Evolutionary conservation across 1,140 invertebrate species (phyloP).

Genomic region (Drosophila aff.): DNA sequence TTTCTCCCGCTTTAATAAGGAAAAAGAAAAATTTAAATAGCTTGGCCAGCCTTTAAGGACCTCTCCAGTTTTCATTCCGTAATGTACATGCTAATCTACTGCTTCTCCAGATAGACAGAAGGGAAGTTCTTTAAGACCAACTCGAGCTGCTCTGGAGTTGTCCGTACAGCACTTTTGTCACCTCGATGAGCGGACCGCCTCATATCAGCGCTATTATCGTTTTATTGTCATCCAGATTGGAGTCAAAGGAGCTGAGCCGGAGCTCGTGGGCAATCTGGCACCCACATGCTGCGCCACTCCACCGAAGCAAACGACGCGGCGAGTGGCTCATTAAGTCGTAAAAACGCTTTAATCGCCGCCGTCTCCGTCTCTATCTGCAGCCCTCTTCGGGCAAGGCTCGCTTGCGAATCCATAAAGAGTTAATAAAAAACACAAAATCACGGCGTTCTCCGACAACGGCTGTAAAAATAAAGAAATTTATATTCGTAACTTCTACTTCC

Average conservation of each 20-base stretch:
- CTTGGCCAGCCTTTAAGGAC: neutral
- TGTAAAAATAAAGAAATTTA: slow-evolving; percentile 80
- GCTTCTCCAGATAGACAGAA: neutral
- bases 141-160: slow-evolving; percentile 25
- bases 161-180: slow-evolving; percentile 74
- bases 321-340: slow-evolving; percentile 83
- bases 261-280: slow-evolving; percentile 73
- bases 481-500: slow-evolving; percentile 63
- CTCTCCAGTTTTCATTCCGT: slow-evolving; percentile 18
- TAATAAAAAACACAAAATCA: slow-evolving; percentile 82
- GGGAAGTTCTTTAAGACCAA: slow-evolving; percentile 24
- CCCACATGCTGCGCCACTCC: slow-evolving; percentile 64
- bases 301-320: slow-evolving; percentile 52
- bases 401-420: slow-evolving; percentile 81
- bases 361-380: slow-evolving; percentile 13
- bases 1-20: neutral
- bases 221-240: slow-evolving; percentile 66
- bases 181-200: slow-evolving; percentile 53
- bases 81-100: slow-evolving; percentile 41
- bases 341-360: slow-evolving; percentile 72
- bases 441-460: slow-evolving; percentile 57
- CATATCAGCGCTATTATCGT: slow-evolving; percentile 71
- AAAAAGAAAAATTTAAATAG: neutral
- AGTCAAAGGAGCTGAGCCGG: slow-evolving; percentile 36
- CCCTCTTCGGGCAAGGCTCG: slow-evolving; percentile 22